These are phyloP conservation scores for Zelostemma sp. DNA, from an alignment of 1,140 invertebrate genomes.

Conservation along the genomic window DNA sequence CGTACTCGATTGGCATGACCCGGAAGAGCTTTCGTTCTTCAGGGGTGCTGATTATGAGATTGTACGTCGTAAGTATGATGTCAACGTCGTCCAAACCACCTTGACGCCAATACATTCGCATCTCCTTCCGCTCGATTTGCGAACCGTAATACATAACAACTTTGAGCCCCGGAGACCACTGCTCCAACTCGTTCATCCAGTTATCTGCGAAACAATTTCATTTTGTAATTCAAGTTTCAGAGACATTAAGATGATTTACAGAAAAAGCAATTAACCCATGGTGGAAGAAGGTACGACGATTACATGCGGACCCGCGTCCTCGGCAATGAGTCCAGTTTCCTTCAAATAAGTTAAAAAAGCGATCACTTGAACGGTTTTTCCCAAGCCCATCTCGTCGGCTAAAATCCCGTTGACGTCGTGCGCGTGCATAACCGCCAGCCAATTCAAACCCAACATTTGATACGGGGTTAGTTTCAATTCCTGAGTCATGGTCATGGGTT, in stretches of 20 bases:
- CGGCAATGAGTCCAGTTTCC: slow-evolving; percentile 71
- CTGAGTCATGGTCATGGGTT: slow-evolving; percentile 70
- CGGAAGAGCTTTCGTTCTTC: slow-evolving; percentile 94
- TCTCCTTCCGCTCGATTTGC: slow-evolving; percentile 83
- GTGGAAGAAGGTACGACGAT: slow-evolving; percentile 94
- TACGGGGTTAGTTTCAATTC: slow-evolving; percentile 85
- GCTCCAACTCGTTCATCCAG: slow-evolving; percentile 86
- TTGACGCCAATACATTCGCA: slow-evolving; percentile 83
- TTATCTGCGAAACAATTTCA: slow-evolving; percentile 62
- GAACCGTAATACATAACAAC: slow-evolving; percentile 91
- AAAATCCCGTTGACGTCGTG: slow-evolving; percentile 95
- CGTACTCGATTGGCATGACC: slow-evolving; percentile 89
- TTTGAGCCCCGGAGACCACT: slow-evolving; percentile 87
- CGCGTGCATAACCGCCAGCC: slow-evolving; percentile 90
- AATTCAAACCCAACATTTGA: slow-evolving; percentile 95
- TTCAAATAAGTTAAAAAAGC: slow-evolving; percentile 91
- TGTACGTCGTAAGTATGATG: slow-evolving; percentile 90
- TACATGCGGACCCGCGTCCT: slow-evolving; percentile 82
- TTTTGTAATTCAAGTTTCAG: slow-evolving; percentile 10
- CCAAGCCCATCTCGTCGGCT: slow-evolving; percentile 91
- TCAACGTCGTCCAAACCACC: slow-evolving; percentile 82
- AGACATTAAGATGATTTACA: background rate
- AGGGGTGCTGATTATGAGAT: slow-evolving; percentile 82
- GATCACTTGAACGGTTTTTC: slow-evolving; percentile 93
- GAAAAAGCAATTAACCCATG: slow-evolving; percentile 73